Evolutionary conservation across 2,888 invertebrate species (phyloP).

Genomic region (Drosophila borborema): DNA sequence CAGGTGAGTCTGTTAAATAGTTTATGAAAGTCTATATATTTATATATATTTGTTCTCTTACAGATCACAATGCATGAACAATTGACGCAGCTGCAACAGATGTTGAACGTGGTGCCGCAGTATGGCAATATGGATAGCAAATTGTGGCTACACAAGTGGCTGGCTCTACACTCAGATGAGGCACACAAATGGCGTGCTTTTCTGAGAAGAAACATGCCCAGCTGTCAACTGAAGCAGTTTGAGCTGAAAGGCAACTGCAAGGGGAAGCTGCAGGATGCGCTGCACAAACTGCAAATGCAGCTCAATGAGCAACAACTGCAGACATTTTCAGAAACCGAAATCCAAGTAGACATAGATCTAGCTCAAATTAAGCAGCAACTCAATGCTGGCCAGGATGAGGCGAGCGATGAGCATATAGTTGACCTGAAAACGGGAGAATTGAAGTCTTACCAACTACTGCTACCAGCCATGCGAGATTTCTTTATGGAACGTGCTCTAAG

Average conservation of each 20-base stretch:
- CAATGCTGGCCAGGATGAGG: slow-evolving; percentile 12
- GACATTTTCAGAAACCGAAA: background rate
- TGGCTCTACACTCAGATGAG: slow-evolving; percentile 69
- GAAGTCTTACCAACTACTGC: slow-evolving; percentile 31
- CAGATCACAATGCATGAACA: slow-evolving; percentile 62
- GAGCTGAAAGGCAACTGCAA: slow-evolving; percentile 30
- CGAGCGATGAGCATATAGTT: slow-evolving; percentile 27
- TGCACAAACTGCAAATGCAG: slow-evolving; percentile 37
- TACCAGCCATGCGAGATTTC: slow-evolving; percentile 71
- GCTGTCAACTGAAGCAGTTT: slow-evolving; percentile 49
- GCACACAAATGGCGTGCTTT: slow-evolving; percentile 61
- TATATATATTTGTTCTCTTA: background rate
- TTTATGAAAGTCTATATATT: too few species aligned
- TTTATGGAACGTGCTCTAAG: slow-evolving; percentile 71
- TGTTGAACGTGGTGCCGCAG: slow-evolving; percentile 72
- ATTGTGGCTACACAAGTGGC: slow-evolving; percentile 68
- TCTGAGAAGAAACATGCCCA: slow-evolving; percentile 23
- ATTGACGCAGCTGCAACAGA: slow-evolving; percentile 65
- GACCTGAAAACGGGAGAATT: slow-evolving; percentile 20
- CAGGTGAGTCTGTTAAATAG: slow-evolving; percentile 60
- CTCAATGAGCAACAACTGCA: slow-evolving; percentile 27
- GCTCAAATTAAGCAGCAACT: slow-evolving; percentile 23
- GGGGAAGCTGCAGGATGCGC: slow-evolving; percentile 6
- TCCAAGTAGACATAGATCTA: slow-evolving; percentile 38
- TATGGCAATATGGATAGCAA: slow-evolving; percentile 74